Evolutionary conservation across 2,113 vertebrate species (phyloP), one percentile per base, ranked within the genome.

Genomic region (Stigmatopora nigra): DNA sequence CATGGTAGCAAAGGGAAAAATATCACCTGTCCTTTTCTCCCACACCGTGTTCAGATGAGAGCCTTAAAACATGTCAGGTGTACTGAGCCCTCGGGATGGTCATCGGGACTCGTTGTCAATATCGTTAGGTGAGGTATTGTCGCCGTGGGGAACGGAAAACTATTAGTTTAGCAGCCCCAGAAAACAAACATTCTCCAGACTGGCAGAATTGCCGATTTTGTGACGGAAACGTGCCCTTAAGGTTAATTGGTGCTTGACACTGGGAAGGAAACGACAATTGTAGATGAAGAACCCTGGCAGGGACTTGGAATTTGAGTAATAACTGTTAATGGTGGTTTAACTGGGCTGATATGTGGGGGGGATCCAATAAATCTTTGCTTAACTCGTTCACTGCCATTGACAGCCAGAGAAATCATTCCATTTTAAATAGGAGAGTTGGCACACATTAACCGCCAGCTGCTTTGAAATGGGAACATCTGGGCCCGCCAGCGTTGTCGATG

Each of bases 111-210:
- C 17, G 0, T 47, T 72, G 73, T 76, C 74, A 71, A 67, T 72
- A 84, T 85, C 74, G 81, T 65, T 62, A 45, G 51, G 52, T 78
- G 76, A 83, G 65, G 80, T 79, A 80, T 76, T 68, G 69, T 70
- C 52, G 65, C 51, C 65, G 59, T 52, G 41, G 64, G 58, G 65
- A 41, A 61, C 67, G 56, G 82, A 80, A 75, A 64, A 81, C 79
- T 78, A 75, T 78, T 68, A 58, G 67, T 73, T 61, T 57, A 65
- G 76, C 57, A 64, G 64, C 46, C 17, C 36, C 38, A 60, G 77
- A 78, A 84, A 79, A 78, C 63, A 72, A 67, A 63, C 69, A 17
- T 71, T 84, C 75, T 73, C 69, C n/a, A 59, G 69, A 73, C 78
- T 63, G 73, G 76, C 79, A 80, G 80, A 81, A 80, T 80, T 70